Evolutionary conservation across 1,140 invertebrate genomes (phyloP).

Genomic region (Fopius arisanus): DNA sequence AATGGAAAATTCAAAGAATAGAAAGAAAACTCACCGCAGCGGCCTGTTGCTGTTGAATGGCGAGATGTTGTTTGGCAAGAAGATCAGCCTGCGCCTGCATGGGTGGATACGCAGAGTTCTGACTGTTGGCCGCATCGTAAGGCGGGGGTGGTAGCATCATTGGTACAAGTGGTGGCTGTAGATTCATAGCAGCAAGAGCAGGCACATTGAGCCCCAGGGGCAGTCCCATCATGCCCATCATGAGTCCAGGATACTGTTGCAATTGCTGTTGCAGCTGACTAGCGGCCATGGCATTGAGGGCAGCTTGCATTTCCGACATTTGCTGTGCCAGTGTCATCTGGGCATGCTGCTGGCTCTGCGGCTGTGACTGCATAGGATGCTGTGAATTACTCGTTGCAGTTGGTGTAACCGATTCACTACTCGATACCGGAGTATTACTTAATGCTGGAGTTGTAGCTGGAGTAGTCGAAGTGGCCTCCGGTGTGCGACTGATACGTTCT

Average conservation of each 20-base stretch:
- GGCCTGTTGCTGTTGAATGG: constrained; percentile 75
- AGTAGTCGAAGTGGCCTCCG: constrained; percentile 68
- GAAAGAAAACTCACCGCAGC: constrained; percentile 65
- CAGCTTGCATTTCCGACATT: constrained; percentile 85
- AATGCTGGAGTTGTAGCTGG: constrained; percentile 73
- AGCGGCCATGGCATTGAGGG: constrained; percentile 82
- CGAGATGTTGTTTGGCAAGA: constrained; percentile 75
- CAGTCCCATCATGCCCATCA: constrained; percentile 80
- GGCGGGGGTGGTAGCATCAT: constrained; percentile 88
- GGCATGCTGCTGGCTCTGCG: constrained; percentile 25
- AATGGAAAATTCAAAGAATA: neutral
- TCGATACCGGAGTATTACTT: constrained; percentile 67
- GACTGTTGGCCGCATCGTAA: constrained; percentile 67
- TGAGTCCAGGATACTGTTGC: constrained; percentile 65
- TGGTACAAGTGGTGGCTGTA: constrained; percentile 86
- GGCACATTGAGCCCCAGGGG: constrained; percentile 84
- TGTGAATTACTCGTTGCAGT: constrained; percentile 62
- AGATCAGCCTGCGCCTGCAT: constrained; percentile 65
- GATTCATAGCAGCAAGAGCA: constrained; percentile 85
- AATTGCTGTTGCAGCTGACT: constrained; percentile 84
- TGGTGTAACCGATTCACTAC: constrained; percentile 68
- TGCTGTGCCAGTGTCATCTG: constrained; percentile 76
- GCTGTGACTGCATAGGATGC: constrained; percentile 47
- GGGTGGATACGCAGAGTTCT: constrained; percentile 63
- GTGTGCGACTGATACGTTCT: constrained; percentile 58